Conservation (phyloP, 2,888 invertebrate species). For the Thyatira batis region DNA sequence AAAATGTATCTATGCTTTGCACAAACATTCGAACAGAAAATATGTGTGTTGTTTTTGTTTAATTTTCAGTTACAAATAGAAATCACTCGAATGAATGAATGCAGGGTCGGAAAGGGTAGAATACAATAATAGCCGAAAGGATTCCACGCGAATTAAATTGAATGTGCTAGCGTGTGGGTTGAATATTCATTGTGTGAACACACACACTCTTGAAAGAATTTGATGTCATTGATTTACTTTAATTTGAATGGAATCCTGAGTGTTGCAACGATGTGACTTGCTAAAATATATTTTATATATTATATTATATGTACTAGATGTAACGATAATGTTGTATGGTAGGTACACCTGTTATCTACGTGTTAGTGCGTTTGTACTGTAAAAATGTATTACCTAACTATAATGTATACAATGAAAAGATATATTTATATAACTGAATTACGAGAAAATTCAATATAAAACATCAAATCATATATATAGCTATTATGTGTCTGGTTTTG, state of each 20-base stretch:
- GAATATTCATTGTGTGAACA: slow-evolving; percentile 10
- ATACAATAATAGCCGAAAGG: slow-evolving; percentile 42
- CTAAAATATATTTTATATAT: slow-evolving; percentile 22
- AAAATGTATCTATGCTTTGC: slow-evolving; percentile 14
- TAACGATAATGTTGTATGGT: slow-evolving; percentile 13
- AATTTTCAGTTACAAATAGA: slow-evolving; percentile 41
- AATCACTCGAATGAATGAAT: slow-evolving; percentile 66
- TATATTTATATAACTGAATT: background rate
- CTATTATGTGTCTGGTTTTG: slow-evolving; percentile 9
- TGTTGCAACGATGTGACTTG: slow-evolving; percentile 56
- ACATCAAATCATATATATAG: background rate
- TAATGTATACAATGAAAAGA: background rate
- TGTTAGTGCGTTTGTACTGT: background rate
- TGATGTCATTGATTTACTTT: background rate
- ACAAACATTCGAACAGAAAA: slow-evolving; percentile 46
- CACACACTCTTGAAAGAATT: slow-evolving; percentile 11
- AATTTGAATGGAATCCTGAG: slow-evolving; percentile 48
- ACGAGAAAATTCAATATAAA: background rate
- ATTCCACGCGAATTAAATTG: slow-evolving; percentile 50
- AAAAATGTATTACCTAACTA: background rate
- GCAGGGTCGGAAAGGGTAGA: slow-evolving; percentile 54
- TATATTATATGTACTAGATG: slow-evolving; percentile 22
- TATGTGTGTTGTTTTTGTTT: slow-evolving; percentile 18
- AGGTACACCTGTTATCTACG: slow-evolving; percentile 10
- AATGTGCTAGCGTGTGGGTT: background rate